These are phyloP conservation scores for Pristionchus fissidentatus DNA, from an alignment of 2,888 invertebrate species.

Conservation along the genomic window DNA sequence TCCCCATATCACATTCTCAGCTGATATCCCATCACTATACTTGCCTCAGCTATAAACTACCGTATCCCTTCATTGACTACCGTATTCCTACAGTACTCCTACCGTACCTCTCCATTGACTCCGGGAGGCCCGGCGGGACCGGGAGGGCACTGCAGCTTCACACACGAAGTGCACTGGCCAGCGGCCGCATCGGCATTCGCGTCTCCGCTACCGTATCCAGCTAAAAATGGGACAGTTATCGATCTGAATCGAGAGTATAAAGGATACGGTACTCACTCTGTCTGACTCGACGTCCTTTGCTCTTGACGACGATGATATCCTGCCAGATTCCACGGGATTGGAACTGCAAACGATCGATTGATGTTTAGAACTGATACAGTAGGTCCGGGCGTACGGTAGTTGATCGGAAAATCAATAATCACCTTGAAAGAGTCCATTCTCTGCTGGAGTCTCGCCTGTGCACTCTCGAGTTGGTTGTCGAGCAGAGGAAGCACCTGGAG, in stretches of 20 bases:
- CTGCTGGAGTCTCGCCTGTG: conserved; percentile 66
- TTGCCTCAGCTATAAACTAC: conserved; percentile 48
- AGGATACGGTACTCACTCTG: conserved; percentile 56
- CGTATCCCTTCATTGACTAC: neutral
- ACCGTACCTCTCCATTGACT: conserved; percentile 66
- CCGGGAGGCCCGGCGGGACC: conserved; percentile 75
- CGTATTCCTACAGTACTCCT: conserved; percentile 48
- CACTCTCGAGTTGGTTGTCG: conserved; percentile 67
- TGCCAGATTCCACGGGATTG: conserved; percentile 72
- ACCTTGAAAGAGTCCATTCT: conserved; percentile 74
- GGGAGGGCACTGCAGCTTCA: conserved; percentile 74
- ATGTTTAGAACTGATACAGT: neutral
- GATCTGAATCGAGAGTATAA: neutral
- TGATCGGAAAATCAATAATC: neutral
- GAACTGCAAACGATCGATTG: conserved; percentile 61
- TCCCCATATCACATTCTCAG: neutral
- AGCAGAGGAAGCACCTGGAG: conserved; percentile 63
- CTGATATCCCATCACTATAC: neutral
- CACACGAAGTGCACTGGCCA: conserved; percentile 72
- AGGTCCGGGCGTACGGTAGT: neutral
- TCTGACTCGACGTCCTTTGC: conserved; percentile 64
- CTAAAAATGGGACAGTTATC: conserved; percentile 22
- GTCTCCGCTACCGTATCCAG: conserved; percentile 57
- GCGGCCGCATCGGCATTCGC: conserved; percentile 55
- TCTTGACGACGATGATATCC: conserved; percentile 70